Evolutionary conservation across 1,140 invertebrate species (phyloP), one percentile per base, ranked within the genome.

Genomic region (Druon quercuslanigerum): DNA sequence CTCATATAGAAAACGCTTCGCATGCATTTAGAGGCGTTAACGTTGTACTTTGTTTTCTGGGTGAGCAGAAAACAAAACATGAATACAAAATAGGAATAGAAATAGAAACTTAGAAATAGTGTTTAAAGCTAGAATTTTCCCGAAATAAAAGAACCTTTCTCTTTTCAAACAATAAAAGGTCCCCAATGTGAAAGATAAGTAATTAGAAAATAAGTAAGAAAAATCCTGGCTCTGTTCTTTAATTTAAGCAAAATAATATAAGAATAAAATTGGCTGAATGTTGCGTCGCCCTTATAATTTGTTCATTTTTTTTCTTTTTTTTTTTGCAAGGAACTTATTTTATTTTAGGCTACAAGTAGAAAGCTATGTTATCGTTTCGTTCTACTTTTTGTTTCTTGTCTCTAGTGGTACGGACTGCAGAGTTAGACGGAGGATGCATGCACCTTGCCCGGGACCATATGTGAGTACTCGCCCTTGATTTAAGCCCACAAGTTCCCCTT

Each of bases 361-460:
- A 16, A 82, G 84, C 74, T 84, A 70, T 80, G 81, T 76, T 83
- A 83, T 82, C 79, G 83, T 89, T 90, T 89, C 79, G 84, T 89
- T 90, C 84, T 91, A 90, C 79, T 90, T 90, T 87, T 88, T 81
- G 84, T 89, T 90, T 91, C 78, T 90, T 91, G 84, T 91, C 89
- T 92, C 79, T 91, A 92, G 91, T 92, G 90, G 91, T 92, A 92
- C 90, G 91, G 90, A 90, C 89, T 92, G 88, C 91, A 92, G 89
- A 92, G 91, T 91, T 91, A 92, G 90, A 91, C 90, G 89, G 90
- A 92, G 91, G 91, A 91, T 92, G 90, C 91, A 91, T 92, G 91
- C 90, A 88, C 91, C 91, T 91, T 90, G 86, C 89, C 91, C 87
- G 88, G 90, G 90, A 91, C 89, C 89, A 91, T 89, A 87, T 84